Percentiles rank a stretch among this genome's conserved stretches.
These are phyloP conservation scores for Troides aeacus DNA, from an alignment of 2,888 invertebrate genomes.

Conservation along the genomic window DNA sequence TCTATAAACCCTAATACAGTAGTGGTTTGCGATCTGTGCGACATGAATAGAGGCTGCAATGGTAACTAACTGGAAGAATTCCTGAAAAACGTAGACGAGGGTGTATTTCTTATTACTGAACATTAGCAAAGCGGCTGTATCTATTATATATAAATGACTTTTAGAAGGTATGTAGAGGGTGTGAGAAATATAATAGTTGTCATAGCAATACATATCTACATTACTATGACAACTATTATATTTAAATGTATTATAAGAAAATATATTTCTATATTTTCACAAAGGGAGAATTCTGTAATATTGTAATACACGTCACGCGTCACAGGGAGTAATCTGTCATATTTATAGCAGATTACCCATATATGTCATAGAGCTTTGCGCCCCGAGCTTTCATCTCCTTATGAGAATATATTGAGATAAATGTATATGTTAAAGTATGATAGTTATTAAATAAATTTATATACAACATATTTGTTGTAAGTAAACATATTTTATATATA, in stretches of 20 bases:
- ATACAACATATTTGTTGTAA: no score
- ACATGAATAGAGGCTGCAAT: neutral
- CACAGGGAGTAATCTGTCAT: constrained; percentile 15
- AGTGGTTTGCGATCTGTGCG: neutral
- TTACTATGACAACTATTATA: neutral
- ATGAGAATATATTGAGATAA: constrained; percentile 4
- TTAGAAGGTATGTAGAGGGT: no score
- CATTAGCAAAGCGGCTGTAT: no score
- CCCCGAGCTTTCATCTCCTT: constrained; percentile 10
- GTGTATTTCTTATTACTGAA: no score
- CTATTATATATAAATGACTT: no score
- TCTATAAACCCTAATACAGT: no score
- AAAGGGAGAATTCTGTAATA: constrained; percentile 3
- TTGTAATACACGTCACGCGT: constrained; percentile 8
- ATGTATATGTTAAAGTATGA: neutral
- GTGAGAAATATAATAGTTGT: no score
- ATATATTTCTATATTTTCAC: neutral
- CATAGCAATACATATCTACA: no score
- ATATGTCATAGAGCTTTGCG: constrained; percentile 18
- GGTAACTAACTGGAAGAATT: no score
- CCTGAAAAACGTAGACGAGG: no score
- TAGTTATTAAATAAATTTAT: neutral
- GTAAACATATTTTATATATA: no score
- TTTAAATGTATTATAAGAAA: neutral
- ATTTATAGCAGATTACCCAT: constrained; percentile 22